Percentiles rank a stretch among this genome's conserved stretches.
Conservation (phyloP, 2,113 vertebrate genomes). For the Electrona antarctica region DNA sequence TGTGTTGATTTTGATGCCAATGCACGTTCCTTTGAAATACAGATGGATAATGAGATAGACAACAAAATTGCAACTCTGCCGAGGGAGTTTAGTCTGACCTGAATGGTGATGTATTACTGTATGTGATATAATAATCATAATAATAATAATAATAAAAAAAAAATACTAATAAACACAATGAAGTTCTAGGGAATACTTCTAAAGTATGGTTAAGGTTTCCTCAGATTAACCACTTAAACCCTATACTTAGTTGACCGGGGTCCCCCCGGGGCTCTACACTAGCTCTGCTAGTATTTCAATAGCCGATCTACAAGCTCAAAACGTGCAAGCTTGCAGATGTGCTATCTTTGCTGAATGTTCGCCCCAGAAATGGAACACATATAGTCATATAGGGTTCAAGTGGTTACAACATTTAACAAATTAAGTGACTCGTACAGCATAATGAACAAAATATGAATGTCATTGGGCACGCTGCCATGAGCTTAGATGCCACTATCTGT, state of each 20-base stretch:
- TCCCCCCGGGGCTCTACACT: not conserved
- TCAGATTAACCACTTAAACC: conserved; percentile 18
- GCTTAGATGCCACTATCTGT: conserved; percentile 39
- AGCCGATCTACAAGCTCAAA: too few species aligned
- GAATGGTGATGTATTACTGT: conserved; percentile 55
- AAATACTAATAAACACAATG: conserved; percentile 61
- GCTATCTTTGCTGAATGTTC: too few species aligned
- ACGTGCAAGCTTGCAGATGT: too few species aligned
- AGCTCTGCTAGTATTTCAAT: too few species aligned
- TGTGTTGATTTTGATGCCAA: conserved; percentile 39
- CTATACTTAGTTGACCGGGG: too few species aligned
- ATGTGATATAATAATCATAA: conserved; percentile 3
- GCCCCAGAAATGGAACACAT: too few species aligned
- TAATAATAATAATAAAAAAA: conserved; percentile 42
- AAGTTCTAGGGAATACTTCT: conserved; percentile 65
- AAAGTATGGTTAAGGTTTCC: conserved; percentile 58
- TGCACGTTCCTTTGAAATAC: conserved; percentile 46
- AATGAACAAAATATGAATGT: conserved; percentile 60
- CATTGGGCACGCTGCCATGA: conserved; percentile 40
- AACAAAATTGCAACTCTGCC: conserved; percentile 38
- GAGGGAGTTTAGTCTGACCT: conserved; percentile 55
- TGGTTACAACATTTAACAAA: conserved; percentile 17
- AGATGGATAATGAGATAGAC: conserved; percentile 42
- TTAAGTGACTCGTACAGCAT: conserved; percentile 36
- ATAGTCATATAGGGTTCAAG: too few species aligned